These are phyloP conservation scores for Ctenomys sociabilis DNA, from an alignment of 2,113 vertebrate species.

Conservation along the genomic window DNA sequence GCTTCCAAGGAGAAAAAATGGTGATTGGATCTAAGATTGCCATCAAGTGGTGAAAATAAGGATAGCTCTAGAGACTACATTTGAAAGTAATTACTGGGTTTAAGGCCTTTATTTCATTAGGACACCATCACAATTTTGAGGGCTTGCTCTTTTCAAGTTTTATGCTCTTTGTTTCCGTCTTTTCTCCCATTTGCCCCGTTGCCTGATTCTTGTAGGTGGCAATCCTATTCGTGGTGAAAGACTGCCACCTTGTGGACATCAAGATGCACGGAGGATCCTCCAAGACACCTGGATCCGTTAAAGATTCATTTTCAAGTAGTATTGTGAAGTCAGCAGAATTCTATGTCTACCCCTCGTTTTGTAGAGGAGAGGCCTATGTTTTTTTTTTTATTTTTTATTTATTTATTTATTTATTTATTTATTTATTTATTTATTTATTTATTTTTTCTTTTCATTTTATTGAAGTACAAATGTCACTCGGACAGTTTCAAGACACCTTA, in stretches of 20 bases:
- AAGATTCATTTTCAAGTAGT: background rate
- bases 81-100: background rate
- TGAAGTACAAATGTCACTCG: too few relatives aligned
- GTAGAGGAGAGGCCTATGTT: rapidly evolving
- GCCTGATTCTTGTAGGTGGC: rapidly evolving
- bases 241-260: conserved; percentile 60
- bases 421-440: too few relatives aligned
- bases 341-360: background rate
- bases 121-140: background rate
- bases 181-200: background rate
- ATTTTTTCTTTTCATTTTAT: too few relatives aligned
- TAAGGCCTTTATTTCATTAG: background rate
- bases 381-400: too few relatives aligned
- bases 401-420: too few relatives aligned
- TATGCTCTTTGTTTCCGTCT: rapidly evolving
- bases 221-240: conserved; percentile 23
- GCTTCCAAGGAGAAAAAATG: background rate
- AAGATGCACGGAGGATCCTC: rapidly evolving
- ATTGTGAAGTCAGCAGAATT: background rate
- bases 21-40: background rate
- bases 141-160: background rate
- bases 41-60: conserved; percentile 47
- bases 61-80: background rate
- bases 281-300: background rate
- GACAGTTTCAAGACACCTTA: too few relatives aligned